These are phyloP conservation scores for Biston stratarius DNA, from an alignment of 2,888 invertebrate genomes.

Conservation along the genomic window DNA sequence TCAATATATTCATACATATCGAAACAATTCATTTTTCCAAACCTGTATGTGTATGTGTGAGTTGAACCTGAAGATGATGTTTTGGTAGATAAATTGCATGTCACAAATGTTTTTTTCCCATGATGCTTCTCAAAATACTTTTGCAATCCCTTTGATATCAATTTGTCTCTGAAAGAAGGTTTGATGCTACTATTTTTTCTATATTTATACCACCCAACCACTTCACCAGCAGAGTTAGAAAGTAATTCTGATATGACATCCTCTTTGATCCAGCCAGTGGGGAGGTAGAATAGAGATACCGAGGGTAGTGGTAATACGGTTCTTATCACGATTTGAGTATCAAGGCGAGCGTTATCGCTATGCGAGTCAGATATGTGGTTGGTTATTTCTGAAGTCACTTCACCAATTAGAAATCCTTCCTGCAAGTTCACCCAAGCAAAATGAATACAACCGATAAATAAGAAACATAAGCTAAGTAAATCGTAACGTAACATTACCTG, in stretches of 20 bases:
- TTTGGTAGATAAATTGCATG: conserved; percentile 87
- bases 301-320: conserved; percentile 87
- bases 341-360: conserved; percentile 87
- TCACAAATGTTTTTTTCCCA: conserved; percentile 87
- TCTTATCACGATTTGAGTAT: conserved; percentile 87
- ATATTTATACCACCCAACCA: conserved; percentile 90
- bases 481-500: conserved; percentile 77
- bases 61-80: conserved; percentile 83
- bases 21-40: conserved; percentile 86
- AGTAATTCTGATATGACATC: conserved; percentile 84
- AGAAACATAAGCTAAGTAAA: not conserved
- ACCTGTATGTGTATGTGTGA: conserved; percentile 88
- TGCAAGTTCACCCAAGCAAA: conserved; percentile 46
- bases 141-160: conserved; percentile 88
- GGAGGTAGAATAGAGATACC: conserved; percentile 85
- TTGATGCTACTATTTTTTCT: conserved; percentile 83
- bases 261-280: conserved; percentile 85
- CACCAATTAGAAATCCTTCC: conserved; percentile 89
- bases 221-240: conserved; percentile 81
- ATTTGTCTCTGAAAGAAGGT: conserved; percentile 88
- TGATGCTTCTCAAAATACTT: conserved; percentile 84
- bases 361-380: conserved; percentile 90
- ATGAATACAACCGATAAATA: conserved; percentile 6
- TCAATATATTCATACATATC: conserved; percentile 84
- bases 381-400: conserved; percentile 87